Conservation (phyloP, 2,888 invertebrate genomes). For the Andrena camellia region DNA sequence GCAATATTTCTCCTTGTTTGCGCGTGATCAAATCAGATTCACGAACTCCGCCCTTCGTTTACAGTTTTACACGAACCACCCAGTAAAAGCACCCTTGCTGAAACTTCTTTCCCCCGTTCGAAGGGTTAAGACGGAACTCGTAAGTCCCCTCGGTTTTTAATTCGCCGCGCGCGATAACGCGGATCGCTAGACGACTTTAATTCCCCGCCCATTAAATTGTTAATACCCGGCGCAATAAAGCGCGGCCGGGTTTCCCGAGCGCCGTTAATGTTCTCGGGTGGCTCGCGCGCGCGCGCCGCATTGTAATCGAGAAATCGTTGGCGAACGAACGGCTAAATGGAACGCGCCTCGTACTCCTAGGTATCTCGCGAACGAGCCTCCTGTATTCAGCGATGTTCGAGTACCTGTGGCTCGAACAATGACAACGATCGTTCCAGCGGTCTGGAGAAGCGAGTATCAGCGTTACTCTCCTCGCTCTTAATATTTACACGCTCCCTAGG, state of each 20-base stretch:
- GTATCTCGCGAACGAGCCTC: constrained; percentile 7
- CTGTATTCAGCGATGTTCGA: constrained; percentile 23
- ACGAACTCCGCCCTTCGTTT: background rate
- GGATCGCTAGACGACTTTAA: constrained; percentile 6
- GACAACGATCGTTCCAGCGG: constrained; percentile 21
- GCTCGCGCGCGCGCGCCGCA: constrained; percentile 19
- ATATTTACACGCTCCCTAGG: constrained; percentile 35
- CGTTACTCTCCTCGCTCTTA: constrained; percentile 11
- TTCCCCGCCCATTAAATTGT: constrained; percentile 28
- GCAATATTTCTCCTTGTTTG: background rate
- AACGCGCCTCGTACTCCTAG: background rate
- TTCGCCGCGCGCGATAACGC: constrained; percentile 4
- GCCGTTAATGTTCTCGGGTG: constrained; percentile 31
- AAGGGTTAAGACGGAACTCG: too few relatives aligned
- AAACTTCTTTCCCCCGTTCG: too few relatives aligned
- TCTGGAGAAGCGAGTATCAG: constrained; percentile 3
- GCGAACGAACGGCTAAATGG: constrained; percentile 48
- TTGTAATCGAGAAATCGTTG: constrained; percentile 49
- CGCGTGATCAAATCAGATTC: background rate
- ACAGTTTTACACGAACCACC: too few relatives aligned
- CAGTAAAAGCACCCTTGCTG: too few relatives aligned
- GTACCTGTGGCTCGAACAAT: constrained; percentile 44
- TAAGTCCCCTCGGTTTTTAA: constrained; percentile 1
- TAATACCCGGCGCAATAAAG: constrained; percentile 31
- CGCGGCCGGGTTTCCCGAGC: background rate